Evolutionary conservation across 2,888 invertebrate species (phyloP).

Genomic region (Cyrtodaria siliqua): DNA sequence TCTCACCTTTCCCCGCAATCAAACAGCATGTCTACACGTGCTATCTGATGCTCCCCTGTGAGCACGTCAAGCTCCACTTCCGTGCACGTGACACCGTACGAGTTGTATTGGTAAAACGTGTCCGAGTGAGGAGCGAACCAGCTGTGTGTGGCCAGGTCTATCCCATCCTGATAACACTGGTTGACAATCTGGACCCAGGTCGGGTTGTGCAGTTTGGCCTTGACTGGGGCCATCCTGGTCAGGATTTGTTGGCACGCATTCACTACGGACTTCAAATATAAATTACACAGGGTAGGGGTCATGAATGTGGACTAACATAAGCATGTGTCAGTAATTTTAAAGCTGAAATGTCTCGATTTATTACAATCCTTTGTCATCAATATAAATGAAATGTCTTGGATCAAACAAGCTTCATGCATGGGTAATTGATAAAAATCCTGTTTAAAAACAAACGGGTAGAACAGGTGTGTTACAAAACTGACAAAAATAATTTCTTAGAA

Average conservation of each 20-base stretch:
- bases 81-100: constrained; percentile 84
- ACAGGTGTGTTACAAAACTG: too few species aligned
- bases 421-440: too few species aligned
- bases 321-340: too few species aligned
- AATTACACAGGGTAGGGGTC: too few species aligned
- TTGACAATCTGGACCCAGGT: constrained; percentile 84
- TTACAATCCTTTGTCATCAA: too few species aligned
- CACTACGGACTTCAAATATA: constrained; percentile 80
- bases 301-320: too few species aligned
- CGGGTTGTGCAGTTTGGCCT: constrained; percentile 77
- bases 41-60: constrained; percentile 89
- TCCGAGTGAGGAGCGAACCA: constrained; percentile 40
- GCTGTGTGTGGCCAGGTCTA: constrained; percentile 79
- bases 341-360: too few species aligned
- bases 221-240: constrained; percentile 83
- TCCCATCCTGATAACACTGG: constrained; percentile 75
- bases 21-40: constrained; percentile 81
- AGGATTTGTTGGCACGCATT: constrained; percentile 83
- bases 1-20: constrained; percentile 82
- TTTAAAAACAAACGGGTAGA: too few species aligned
- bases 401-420: too few species aligned
- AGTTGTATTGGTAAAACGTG: constrained; percentile 75
- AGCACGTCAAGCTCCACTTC: constrained; percentile 93
- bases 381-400: too few species aligned
- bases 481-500: too few species aligned